Evolutionary conservation across 2,888 invertebrate species (phyloP).

Genomic region (Lithophane semibrunnea): DNA sequence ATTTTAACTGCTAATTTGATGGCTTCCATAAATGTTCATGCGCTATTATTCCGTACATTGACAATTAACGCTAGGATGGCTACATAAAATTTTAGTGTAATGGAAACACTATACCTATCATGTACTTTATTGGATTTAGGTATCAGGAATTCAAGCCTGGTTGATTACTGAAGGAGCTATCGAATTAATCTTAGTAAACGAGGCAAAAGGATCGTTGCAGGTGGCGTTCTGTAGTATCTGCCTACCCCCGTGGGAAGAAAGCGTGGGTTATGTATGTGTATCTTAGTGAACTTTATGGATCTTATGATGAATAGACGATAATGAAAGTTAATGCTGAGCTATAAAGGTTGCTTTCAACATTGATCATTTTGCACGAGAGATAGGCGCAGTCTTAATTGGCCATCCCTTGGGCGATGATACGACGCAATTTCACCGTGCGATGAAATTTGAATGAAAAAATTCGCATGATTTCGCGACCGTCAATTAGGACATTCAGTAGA

Average conservation of each 20-base stretch:
- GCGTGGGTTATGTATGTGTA: too few species aligned
- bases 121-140: neutral
- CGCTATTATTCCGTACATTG: slow-evolving; percentile 20
- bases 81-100: slow-evolving; percentile 21
- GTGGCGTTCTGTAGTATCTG: too few species aligned
- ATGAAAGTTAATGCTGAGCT: too few species aligned
- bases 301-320: neutral
- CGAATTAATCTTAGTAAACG: neutral
- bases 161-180: neutral
- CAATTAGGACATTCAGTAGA: too few species aligned
- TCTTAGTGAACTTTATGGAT: too few species aligned
- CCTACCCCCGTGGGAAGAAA: too few species aligned
- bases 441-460: too few species aligned
- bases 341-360: neutral
- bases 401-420: too few species aligned
- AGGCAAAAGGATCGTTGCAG: too few species aligned
- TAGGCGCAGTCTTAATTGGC: too few species aligned
- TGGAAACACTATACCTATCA: neutral
- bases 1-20: slow-evolving; percentile 49
- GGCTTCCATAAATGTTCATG: neutral
- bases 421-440: too few species aligned
- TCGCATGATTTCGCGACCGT: too few species aligned
- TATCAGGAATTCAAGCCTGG: neutral
- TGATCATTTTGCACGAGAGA: neutral
- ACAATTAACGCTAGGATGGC: neutral